Conservation (phyloP, 2,113 vertebrate genomes). For the Lucifuga dentata region DNA sequence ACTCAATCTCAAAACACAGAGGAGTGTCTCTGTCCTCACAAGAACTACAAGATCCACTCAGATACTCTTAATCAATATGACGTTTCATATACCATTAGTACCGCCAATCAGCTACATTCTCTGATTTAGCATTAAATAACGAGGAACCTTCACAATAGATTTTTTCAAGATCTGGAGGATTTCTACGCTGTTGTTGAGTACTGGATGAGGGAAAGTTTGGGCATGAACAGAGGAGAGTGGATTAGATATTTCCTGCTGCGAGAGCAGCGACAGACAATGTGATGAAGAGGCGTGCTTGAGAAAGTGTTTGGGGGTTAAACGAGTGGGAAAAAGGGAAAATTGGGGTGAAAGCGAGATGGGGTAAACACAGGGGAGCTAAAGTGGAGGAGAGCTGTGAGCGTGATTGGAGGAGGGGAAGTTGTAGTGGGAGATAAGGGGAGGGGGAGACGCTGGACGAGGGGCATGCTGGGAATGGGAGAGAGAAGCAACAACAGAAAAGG, state of each 20-base stretch:
- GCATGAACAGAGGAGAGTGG: not conserved
- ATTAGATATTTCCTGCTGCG: constrained; percentile 28
- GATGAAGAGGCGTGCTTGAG: not conserved
- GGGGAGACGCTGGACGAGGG: not conserved
- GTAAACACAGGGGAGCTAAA: constrained; percentile 15
- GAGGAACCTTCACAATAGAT: constrained; percentile 27
- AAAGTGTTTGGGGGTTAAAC: constrained; percentile 19
- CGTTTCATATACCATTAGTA: too few relatives aligned
- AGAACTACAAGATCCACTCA: not conserved
- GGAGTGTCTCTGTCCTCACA: constrained; percentile 3
- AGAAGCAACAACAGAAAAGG: constrained; percentile 29
- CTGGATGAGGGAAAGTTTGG: constrained; percentile 15
- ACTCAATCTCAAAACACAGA: constrained; percentile 1
- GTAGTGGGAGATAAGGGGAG: constrained; percentile 44
- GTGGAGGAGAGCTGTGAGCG: not conserved
- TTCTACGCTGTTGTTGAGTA: not conserved
- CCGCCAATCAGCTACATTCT: too few relatives aligned
- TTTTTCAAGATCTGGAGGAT: constrained; percentile 16
- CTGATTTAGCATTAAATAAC: constrained; percentile 54
- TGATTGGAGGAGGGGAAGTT: constrained; percentile 13
- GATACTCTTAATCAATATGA: not conserved
- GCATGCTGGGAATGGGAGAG: not conserved
- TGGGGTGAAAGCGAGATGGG: constrained; percentile 29
- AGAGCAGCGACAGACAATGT: constrained; percentile 12
- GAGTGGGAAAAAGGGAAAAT: constrained; percentile 10